Conservation (phyloP, 1,140 invertebrate genomes). For the Drosophila baimaii region DNA sequence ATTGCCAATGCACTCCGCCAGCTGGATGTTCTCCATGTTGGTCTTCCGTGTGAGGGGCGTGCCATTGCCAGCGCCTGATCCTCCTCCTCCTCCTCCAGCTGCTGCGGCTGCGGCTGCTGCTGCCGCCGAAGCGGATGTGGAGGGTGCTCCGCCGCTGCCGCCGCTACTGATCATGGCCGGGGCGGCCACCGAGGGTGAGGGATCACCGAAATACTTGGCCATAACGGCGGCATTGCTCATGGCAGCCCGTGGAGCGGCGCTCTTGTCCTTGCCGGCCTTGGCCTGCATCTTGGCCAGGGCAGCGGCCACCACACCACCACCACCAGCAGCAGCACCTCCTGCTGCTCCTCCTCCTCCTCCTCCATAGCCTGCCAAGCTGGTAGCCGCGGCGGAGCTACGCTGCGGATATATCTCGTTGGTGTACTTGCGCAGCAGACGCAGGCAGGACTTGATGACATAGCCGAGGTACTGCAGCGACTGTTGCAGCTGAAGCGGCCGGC, state of each 20-base stretch:
- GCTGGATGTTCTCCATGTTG: constrained; percentile 89
- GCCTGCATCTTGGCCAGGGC: constrained; percentile 86
- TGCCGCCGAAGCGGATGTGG: constrained; percentile 12
- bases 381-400: constrained; percentile 14
- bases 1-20: constrained; percentile 95
- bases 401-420: constrained; percentile 96
- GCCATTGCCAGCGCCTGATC: not conserved
- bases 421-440: constrained; percentile 92
- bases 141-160: constrained; percentile 19
- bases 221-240: constrained; percentile 30
- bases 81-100: constrained; percentile 3
- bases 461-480: constrained; percentile 91
- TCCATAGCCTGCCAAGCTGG: not conserved
- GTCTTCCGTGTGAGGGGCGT: constrained; percentile 85
- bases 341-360: not conserved
- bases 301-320: constrained; percentile 83
- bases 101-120: not conserved
- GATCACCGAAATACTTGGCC: constrained; percentile 54
- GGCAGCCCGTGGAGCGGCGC: constrained; percentile 36
- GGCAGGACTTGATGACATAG: constrained; percentile 92
- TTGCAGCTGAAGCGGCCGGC: constrained; percentile 84
- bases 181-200: constrained; percentile 14
- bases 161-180: constrained; percentile 18
- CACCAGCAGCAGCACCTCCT: not conserved
- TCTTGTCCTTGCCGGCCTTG: constrained; percentile 86